These are phyloP conservation scores for Microplitis demolitor DNA, from an alignment of 1,140 invertebrate species.

Conservation along the genomic window DNA sequence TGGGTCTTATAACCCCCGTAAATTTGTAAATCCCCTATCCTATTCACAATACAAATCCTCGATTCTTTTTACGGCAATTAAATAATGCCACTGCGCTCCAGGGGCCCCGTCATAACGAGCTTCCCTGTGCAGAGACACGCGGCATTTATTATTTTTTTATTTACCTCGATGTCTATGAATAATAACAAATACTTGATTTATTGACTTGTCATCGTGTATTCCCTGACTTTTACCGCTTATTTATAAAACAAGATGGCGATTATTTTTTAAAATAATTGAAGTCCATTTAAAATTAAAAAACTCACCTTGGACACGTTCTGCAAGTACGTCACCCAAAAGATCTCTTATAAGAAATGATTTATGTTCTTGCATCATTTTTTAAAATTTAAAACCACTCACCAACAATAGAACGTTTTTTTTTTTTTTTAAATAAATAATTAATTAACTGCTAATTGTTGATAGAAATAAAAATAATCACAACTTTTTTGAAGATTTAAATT, in stretches of 20 bases:
- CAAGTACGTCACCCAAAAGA: conserved; percentile 74
- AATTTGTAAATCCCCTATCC: background rate
- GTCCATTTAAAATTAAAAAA: background rate
- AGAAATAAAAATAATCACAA: no score
- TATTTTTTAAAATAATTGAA: background rate
- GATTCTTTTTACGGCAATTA: conserved; percentile 20
- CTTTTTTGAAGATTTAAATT: no score
- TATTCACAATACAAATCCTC: background rate
- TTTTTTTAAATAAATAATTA: no score
- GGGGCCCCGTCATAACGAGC: conserved; percentile 47
- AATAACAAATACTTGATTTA: background rate
- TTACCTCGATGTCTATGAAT: background rate
- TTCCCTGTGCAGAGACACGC: conserved; percentile 41
- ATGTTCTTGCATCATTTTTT: conserved; percentile 66
- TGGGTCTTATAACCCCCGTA: conserved; percentile 9
- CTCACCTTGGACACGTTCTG: conserved; percentile 61
- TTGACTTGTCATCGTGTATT: background rate
- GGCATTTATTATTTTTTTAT: conserved; percentile 26
- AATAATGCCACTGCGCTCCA: conserved; percentile 48
- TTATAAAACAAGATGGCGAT: background rate
- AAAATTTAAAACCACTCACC: background rate
- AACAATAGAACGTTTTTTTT: background rate
- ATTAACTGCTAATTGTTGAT: no score
- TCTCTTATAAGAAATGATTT: conserved; percentile 81
- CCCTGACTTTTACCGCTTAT: background rate